These are phyloP conservation scores for Bagarius yarrelli DNA, from an alignment of 2,113 vertebrate genomes.

Conservation along the genomic window DNA sequence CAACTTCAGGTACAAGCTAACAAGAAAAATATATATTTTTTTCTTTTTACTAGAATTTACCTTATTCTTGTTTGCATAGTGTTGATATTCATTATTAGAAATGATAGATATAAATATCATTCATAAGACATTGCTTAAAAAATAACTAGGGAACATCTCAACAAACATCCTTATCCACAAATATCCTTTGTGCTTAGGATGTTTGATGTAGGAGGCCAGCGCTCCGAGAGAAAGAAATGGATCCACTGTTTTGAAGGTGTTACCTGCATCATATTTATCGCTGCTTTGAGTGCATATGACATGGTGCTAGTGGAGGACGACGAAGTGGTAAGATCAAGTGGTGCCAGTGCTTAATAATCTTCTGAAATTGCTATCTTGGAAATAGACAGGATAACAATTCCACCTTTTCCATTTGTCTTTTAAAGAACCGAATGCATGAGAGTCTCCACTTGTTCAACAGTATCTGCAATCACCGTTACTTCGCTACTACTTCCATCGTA, in stretches of 20 bases:
- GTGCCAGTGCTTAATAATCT: not conserved
- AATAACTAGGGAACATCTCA: not conserved
- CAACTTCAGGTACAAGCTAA: constrained; percentile 82
- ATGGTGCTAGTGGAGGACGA: constrained; percentile 94
- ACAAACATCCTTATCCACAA: not conserved
- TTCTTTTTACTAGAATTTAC: not conserved
- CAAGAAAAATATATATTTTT: not conserved
- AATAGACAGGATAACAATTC: not conserved
- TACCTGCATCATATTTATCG: constrained; percentile 97
- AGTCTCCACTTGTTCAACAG: constrained; percentile 99
- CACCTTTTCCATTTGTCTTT: not conserved
- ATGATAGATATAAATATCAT: too few species aligned
- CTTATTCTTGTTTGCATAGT: not conserved
- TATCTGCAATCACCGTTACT: constrained; percentile 98
- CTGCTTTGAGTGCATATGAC: constrained; percentile 93
- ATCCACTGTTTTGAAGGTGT: constrained; percentile 98
- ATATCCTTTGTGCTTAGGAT: constrained; percentile 74
- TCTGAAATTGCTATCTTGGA: not conserved
- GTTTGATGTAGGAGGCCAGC: constrained; percentile 97
- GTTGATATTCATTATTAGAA: not conserved
- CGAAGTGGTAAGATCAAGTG: constrained; percentile 78
- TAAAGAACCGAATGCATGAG: constrained; percentile 97
- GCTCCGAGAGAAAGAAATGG: constrained; percentile 97
- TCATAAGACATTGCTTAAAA: too few species aligned
- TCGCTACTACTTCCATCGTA: constrained; percentile 90